Percentiles rank a stretch among this genome's conserved stretches.
Evolutionary conservation across 2,113 vertebrate species (phyloP).

Genomic region (Okapia johnstoni): DNA sequence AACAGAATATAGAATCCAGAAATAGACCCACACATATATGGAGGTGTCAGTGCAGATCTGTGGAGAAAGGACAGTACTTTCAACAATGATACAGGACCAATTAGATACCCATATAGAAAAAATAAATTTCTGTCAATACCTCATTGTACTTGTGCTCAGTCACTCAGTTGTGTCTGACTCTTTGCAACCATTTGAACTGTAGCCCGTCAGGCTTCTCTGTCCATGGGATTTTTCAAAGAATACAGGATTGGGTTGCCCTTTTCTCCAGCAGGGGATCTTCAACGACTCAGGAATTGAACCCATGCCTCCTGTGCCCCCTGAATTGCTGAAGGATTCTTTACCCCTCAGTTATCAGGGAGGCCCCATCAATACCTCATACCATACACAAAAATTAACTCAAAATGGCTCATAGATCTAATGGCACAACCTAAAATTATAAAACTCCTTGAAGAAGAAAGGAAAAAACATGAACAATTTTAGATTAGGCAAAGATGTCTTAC

Average conservation of each 20-base stretch:
- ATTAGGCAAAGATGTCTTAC: neutral
- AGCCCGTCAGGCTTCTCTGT: neutral
- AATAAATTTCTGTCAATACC: neutral
- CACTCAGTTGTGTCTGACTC: neutral
- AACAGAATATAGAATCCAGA: neutral
- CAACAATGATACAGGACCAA: neutral
- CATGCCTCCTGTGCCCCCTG: neutral
- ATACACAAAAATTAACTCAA: neutral
- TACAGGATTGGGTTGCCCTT: neutral
- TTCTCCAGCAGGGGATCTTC: neutral
- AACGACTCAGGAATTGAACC: neutral
- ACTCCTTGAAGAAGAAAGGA: neutral
- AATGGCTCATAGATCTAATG: neutral
- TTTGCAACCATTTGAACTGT: neutral
- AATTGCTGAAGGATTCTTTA: neutral
- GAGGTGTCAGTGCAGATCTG: neutral
- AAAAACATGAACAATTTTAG: neutral
- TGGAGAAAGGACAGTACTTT: neutral
- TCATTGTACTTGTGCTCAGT: neutral
- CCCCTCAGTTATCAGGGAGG: neutral
- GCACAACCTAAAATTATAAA: neutral
- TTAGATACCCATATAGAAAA: neutral
- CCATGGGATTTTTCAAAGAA: neutral
- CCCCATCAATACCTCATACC: neutral
- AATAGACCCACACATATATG: neutral